Evolutionary conservation across 2,113 vertebrate species (phyloP), one percentile per base, ranked within the genome.

Genomic region (Mormyrus iriodes): DNA sequence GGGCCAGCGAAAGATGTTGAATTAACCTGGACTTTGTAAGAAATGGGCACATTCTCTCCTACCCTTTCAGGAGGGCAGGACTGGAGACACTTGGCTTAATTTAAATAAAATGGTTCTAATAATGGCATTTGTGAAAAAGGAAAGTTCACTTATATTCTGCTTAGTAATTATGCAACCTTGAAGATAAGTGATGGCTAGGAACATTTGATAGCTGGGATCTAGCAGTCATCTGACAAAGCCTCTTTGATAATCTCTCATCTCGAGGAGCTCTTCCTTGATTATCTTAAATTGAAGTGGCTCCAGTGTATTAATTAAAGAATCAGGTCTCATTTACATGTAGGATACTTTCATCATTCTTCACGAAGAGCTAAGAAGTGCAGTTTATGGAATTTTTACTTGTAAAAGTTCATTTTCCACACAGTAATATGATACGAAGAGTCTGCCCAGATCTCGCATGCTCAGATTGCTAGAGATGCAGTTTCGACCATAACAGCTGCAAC

Each of bases 31-130:
- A 52, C 27, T 86, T 55, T 55, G 24, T 53, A 35, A 27, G 48
- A 5, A 86, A 55, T 31, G 13, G 2, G 35, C 9, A 86, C 85
- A 35, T 31, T 86, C 48, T n/a, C n/a, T 19, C 44, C n/a, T 51
- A 27, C n/a, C 1, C 82, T 85, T 93, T 93, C 94, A 95, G 96
- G 88, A 97, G 95, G 94, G 96, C 96, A 96, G 94, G 93, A 49
- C 61, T 21, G 31, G n/a, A 42, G 27, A 65, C 91, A 92, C 91
- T 51, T 3, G 90, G 92, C 90, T 87, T 39, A 53, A 90, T 92
- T 91, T 69, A 90, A 88, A 87, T 86, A 88, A 91, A 90, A 91
- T 15, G 79, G 89, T 53, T 61, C 89, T 86, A 73, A 90, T 84
- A 65, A 87, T 89, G 6, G 90, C 92, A 91, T 91, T 92, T 82